Conservation (phyloP, 2,113 vertebrate genomes). For the Perca flavescens region DNA sequence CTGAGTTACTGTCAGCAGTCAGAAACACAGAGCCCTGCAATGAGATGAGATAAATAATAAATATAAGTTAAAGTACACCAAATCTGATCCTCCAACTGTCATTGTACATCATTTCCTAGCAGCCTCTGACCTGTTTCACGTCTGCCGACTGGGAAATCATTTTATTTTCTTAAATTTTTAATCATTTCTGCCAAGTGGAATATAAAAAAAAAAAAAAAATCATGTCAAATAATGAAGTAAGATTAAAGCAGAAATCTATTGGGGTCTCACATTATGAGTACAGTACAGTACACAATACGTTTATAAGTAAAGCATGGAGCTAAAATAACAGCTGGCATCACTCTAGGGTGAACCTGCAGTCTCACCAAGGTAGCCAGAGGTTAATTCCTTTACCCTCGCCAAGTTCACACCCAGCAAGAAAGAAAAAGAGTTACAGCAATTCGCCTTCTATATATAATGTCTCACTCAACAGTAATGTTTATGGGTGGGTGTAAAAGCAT, state of each 20-base stretch:
- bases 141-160: background rate
- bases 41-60: conserved; percentile 38
- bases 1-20: conserved; percentile 11
- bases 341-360: conserved; percentile 31
- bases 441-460: conserved; percentile 64
- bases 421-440: conserved; percentile 54
- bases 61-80: conserved; percentile 1
- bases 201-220: background rate
- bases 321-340: conserved; percentile 30
- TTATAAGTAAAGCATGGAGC: conserved; percentile 3
- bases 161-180: background rate
- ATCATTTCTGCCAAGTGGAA: background rate
- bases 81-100: conserved; percentile 4
- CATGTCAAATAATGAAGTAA: background rate
- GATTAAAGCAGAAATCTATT: conserved; percentile 1
- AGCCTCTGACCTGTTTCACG: background rate
- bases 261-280: background rate
- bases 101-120: background rate
- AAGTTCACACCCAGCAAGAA: conserved; percentile 58
- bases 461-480: conserved; percentile 79
- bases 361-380: conserved; percentile 45
- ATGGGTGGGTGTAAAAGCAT: conserved; percentile 76
- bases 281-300: background rate
- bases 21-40: conserved; percentile 6
- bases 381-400: conserved; percentile 58